Conservation (phyloP, 1,140 invertebrate genomes). For the Lepidurus couesii region DNA sequence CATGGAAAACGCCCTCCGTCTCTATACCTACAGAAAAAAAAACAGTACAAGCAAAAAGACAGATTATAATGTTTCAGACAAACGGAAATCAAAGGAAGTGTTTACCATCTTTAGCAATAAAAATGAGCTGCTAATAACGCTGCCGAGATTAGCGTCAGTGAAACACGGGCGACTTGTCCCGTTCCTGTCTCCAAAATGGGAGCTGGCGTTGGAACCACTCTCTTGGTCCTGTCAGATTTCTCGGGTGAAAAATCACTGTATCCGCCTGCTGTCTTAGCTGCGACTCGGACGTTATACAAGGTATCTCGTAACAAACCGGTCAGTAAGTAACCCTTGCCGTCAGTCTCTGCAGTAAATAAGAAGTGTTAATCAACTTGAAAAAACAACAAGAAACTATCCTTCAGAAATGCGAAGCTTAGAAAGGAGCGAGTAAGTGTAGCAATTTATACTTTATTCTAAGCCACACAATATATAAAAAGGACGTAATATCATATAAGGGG, state of each 20-base stretch:
- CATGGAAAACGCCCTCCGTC: not conserved
- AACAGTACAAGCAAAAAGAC: not conserved
- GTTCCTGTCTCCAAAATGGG: constrained; percentile 22
- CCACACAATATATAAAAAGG: no score
- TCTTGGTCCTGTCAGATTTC: constrained; percentile 35
- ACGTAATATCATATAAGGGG: no score
- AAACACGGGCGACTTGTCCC: not conserved
- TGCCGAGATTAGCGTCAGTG: constrained; percentile 23
- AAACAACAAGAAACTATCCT: not conserved
- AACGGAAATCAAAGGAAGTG: not conserved
- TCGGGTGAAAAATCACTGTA: constrained; percentile 39
- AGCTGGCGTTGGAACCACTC: constrained; percentile 31
- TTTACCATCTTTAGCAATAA: constrained; percentile 26
- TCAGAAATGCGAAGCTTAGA: no score
- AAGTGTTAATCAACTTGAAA: constrained; percentile 27
- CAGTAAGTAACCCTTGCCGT: constrained; percentile 37
- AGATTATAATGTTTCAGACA: not conserved
- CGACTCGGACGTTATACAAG: constrained; percentile 39
- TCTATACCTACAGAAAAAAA: not conserved
- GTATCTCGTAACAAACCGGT: constrained; percentile 39
- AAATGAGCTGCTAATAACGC: constrained; percentile 31
- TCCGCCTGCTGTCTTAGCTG: constrained; percentile 40
- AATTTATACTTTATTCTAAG: no score
- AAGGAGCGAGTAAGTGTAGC: no score
- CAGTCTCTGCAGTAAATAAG: not conserved